Percentiles rank a stretch among this genome's conserved stretches.
phyloP scores from a whole-genome alignment of 2,113 vertebrate genomes.

The Dasyornis broadbenti region DNA sequence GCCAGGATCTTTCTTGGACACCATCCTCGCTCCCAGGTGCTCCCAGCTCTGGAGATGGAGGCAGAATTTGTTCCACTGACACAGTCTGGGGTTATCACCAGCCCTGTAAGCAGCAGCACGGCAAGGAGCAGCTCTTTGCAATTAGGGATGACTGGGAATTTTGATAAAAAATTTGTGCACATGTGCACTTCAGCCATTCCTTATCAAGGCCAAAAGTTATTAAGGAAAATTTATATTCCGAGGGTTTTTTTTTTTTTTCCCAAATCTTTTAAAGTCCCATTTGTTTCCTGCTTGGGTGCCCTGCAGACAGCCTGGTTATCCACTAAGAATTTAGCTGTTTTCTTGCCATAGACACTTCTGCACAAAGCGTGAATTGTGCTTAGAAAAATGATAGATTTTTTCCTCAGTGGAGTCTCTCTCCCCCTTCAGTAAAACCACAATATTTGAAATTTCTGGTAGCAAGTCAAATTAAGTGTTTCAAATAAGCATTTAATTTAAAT shows the following conservation, averaged over 20 bases:
- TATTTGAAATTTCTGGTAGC: conserved; percentile 65
- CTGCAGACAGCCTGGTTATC: background rate
- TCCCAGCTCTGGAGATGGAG: background rate
- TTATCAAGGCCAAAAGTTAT: background rate
- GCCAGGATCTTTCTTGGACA: too few species aligned
- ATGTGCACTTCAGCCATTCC: background rate
- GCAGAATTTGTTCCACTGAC: background rate
- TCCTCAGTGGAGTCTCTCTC: background rate
- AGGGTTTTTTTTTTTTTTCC: background rate
- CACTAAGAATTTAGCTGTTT: conserved; percentile 11
- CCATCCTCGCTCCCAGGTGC: background rate
- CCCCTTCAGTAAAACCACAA: conserved; percentile 42
- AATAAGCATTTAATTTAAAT: conserved; percentile 75
- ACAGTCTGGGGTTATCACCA: background rate
- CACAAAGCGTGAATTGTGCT: conserved; percentile 37
- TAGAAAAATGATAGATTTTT: conserved; percentile 18
- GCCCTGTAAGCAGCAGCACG: background rate
- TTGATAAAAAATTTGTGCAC: background rate
- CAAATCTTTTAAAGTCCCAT: background rate
- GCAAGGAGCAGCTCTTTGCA: background rate
- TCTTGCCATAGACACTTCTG: background rate
- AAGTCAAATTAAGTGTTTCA: conserved; percentile 73
- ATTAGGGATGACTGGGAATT: background rate
- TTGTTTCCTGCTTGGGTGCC: background rate
- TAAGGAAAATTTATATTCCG: background rate